Evolutionary conservation across 1,140 invertebrate genomes (phyloP).

Genomic region (Ceratitis capitata): DNA sequence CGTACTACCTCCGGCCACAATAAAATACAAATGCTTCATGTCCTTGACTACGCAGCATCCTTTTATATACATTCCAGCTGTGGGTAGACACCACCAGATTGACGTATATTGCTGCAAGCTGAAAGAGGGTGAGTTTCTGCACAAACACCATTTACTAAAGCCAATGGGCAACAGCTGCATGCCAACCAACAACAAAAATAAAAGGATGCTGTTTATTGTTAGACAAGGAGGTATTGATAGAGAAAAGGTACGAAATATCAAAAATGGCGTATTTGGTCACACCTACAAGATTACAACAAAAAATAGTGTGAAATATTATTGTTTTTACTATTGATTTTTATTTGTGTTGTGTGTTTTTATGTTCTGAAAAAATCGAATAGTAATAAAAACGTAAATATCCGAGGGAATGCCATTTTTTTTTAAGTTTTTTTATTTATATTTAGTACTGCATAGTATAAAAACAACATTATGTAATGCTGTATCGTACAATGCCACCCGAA

Average conservation of each 20-base stretch:
- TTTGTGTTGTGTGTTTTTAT: neutral
- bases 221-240: neutral
- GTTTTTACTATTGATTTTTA: neutral
- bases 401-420: too few species aligned
- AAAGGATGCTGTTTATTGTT: neutral
- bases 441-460: too few species aligned
- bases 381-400: too few species aligned
- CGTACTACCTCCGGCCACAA: neutral
- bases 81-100: neutral
- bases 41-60: neutral
- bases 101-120: neutral
- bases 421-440: too few species aligned
- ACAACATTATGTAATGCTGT: too few species aligned
- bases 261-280: neutral
- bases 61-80: neutral
- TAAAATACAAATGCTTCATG: neutral
- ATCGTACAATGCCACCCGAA: too few species aligned
- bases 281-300: constrained; percentile 6
- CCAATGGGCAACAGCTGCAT: neutral
- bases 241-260: neutral
- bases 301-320: neutral
- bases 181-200: neutral
- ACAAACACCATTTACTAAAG: neutral
- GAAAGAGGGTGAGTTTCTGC: neutral
- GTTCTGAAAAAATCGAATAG: too few species aligned